Evolutionary conservation across 1,140 invertebrate genomes (phyloP).

Genomic region (Brevipalpus yothersi): DNA sequence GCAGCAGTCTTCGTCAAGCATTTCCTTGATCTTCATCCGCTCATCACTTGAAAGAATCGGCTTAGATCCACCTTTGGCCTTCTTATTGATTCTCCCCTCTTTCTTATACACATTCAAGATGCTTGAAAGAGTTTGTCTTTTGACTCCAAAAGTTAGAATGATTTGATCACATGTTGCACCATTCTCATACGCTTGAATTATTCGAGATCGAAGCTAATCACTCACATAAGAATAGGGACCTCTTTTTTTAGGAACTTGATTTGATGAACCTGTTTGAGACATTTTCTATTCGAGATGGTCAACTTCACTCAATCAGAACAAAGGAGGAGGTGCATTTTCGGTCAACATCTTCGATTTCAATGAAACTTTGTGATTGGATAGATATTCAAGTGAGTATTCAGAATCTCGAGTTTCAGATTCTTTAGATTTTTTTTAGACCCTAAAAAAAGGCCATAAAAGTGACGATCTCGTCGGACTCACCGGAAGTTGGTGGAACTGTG

Average conservation of each 20-base stretch:
- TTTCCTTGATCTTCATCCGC: neutral
- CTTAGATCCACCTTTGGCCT: neutral
- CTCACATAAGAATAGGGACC: neutral
- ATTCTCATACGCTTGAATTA: neutral
- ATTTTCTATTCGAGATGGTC: no score
- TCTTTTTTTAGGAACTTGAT: neutral
- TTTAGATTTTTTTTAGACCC: no score
- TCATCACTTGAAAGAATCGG: neutral
- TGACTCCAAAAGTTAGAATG: neutral
- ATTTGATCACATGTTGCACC: neutral
- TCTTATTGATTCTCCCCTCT: neutral
- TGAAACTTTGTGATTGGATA: no score
- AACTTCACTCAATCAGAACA: no score
- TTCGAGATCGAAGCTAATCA: neutral
- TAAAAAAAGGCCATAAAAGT: no score
- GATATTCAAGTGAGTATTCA: no score
- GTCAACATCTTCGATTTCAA: no score
- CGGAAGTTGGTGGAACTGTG: no score
- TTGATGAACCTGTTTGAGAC: neutral
- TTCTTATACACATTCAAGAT: neutral
- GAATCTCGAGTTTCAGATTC: no score
- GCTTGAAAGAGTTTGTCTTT: neutral
- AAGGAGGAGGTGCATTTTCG: no score
- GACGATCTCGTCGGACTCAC: no score
- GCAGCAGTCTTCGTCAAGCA: neutral